A percentile compares a stretch with the other conserved stretches of the same genome.
Conservation (phyloP, 2,113 vertebrate genomes). For the Saguinus imperator region DNA sequence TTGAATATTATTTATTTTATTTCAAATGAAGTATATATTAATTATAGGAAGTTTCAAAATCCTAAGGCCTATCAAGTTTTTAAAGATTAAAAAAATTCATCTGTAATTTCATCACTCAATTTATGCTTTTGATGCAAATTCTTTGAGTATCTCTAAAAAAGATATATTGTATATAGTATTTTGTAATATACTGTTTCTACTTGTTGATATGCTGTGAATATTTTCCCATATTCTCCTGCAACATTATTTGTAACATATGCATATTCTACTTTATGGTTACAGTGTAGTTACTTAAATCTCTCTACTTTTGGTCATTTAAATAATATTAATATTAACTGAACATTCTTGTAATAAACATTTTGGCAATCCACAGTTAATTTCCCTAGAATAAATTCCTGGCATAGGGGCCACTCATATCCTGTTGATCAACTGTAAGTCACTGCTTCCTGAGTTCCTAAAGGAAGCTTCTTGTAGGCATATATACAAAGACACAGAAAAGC, state of each 20-base stretch:
- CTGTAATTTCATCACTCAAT: neutral
- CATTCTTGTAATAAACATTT: neutral
- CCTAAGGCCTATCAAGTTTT: neutral
- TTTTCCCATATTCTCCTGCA: constrained; percentile 1
- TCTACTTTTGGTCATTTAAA: neutral
- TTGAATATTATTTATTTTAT: constrained; percentile 22
- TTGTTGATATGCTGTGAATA: neutral
- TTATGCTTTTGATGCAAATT: neutral
- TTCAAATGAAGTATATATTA: neutral
- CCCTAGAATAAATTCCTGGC: constrained; percentile 10
- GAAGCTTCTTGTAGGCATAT: neutral
- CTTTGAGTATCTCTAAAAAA: neutral
- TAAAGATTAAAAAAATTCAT: neutral
- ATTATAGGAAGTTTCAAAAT: neutral
- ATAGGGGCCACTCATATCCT: neutral
- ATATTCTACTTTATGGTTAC: neutral
- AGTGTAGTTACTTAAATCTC: neutral
- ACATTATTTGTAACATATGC: neutral
- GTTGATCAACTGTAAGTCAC: neutral
- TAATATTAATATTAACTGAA: neutral
- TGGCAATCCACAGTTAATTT: neutral
- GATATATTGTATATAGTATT: neutral
- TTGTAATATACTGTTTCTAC: neutral
- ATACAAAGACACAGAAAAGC: neutral
- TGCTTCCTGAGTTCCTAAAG: neutral